Conservation (phyloP, 2,797 vertebrate genomes). For the Gephyroberyx darwinii region DNA sequence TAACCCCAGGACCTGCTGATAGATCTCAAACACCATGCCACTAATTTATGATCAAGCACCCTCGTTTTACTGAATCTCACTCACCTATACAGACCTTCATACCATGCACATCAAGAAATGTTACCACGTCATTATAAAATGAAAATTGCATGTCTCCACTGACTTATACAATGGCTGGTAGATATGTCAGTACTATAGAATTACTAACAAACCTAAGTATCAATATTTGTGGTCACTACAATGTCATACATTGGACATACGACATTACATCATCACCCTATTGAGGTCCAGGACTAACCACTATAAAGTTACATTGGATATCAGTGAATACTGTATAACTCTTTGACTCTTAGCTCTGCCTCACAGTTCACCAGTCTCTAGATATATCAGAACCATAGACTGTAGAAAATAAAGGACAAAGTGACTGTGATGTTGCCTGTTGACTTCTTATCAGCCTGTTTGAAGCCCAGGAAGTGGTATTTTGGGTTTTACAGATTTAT, state of each 20-base stretch:
- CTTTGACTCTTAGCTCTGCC: neutral
- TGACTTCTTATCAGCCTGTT: neutral
- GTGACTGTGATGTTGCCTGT: too few relatives aligned
- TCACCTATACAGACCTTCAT: neutral
- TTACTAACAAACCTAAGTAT: constrained; percentile 19
- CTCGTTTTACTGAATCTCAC: neutral
- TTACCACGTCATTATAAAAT: neutral
- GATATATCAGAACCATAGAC: neutral
- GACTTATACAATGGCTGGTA: constrained; percentile 9
- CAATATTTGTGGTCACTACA: constrained; percentile 13
- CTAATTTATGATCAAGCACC: neutral
- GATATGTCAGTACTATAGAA: constrained; percentile 16
- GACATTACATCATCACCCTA: constrained; percentile 33
- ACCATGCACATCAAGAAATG: neutral
- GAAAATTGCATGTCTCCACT: constrained; percentile 25
- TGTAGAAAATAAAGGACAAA: neutral
- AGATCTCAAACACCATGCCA: neutral
- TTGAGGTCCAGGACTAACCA: constrained; percentile 10
- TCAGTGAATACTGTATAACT: neutral
- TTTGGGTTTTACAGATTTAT: too few relatives aligned
- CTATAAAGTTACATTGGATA: neutral
- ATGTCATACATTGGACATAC: constrained; percentile 19
- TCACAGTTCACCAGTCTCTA: neutral
- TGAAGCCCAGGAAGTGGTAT: neutral
- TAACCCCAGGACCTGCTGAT: constrained; percentile 22